These are phyloP conservation scores for Nebria salina DNA, from an alignment of 2,888 invertebrate genomes.

Conservation along the genomic window DNA sequence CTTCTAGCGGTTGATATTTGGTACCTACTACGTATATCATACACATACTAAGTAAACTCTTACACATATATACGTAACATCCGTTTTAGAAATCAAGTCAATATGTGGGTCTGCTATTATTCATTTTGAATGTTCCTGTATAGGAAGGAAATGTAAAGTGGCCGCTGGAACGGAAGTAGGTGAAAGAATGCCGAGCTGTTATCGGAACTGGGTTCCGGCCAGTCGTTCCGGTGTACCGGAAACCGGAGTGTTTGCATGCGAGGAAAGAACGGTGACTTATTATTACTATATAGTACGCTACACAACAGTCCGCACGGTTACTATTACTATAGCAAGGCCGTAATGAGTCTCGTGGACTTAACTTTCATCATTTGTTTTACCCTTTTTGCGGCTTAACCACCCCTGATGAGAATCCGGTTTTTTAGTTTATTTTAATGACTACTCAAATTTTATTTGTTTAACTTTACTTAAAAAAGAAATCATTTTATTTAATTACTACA, in stretches of 20 bases:
- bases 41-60: not conserved
- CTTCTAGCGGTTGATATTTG: not conserved
- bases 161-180: conserved; percentile 54
- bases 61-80: conserved; percentile 56
- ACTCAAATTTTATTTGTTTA: not conserved
- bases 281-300: conserved; percentile 1
- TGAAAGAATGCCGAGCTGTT: conserved; percentile 60
- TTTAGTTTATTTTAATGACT: not conserved
- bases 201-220: conserved; percentile 57
- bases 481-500: not conserved
- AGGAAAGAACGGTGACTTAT: conserved; percentile 29
- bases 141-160: conserved; percentile 64
- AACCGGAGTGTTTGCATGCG: conserved; percentile 53
- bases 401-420: not conserved
- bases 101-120: conserved; percentile 58
- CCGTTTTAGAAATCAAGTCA: conserved; percentile 61
- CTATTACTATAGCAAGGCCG: not conserved
- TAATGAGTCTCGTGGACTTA: not conserved
- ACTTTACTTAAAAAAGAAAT: not conserved
- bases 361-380: not conserved
- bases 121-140: conserved; percentile 56
- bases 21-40: not conserved
- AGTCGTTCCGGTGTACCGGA: conserved; percentile 58
- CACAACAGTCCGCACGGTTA: not conserved
- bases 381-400: not conserved